Conservation (phyloP, 2,113 vertebrate genomes). For the Gobius niger region DNA sequence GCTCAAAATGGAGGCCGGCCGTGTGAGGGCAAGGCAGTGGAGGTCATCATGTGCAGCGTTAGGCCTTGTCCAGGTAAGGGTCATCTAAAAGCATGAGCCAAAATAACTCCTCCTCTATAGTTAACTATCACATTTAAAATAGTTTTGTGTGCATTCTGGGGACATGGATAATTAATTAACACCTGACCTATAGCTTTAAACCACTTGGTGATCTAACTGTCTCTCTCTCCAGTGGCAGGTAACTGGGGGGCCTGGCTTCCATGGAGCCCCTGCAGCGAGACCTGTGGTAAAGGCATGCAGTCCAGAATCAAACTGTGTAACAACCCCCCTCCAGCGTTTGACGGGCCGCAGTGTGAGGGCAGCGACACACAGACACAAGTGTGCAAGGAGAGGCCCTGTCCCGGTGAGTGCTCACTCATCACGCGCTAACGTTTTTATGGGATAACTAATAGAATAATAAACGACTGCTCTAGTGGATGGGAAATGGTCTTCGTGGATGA, state of each 20-base stretch:
- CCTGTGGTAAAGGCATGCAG: slow-evolving; percentile 88
- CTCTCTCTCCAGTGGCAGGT: slow-evolving; percentile 80
- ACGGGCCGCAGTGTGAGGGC: slow-evolving; percentile 80
- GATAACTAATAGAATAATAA: not conserved
- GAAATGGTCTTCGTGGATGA: slow-evolving; percentile 88
- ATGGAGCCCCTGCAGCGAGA: slow-evolving; percentile 87
- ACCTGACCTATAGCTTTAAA: too few relatives aligned
- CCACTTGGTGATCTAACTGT: not conserved
- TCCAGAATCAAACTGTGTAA: slow-evolving; percentile 84
- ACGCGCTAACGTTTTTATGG: too few relatives aligned
- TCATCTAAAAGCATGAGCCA: not conserved
- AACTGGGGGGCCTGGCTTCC: slow-evolving; percentile 89
- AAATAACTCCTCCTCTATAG: too few relatives aligned
- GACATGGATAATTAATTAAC: too few relatives aligned
- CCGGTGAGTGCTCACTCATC: slow-evolving; percentile 73
- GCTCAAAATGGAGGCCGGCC: slow-evolving; percentile 82
- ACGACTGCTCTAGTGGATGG: slow-evolving; percentile 83
- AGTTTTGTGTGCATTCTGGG: too few relatives aligned
- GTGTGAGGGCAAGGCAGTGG: slow-evolving; percentile 85
- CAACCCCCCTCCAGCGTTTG: slow-evolving; percentile 85
- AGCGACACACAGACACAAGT: slow-evolving; percentile 85
- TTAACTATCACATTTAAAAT: too few relatives aligned
- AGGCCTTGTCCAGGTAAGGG: slow-evolving; percentile 87
- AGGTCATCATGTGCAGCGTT: slow-evolving; percentile 84
- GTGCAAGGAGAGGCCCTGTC: slow-evolving; percentile 86